Conservation (phyloP, 1,140 invertebrate genomes). For the Sesamia nonagrioides region DNA sequence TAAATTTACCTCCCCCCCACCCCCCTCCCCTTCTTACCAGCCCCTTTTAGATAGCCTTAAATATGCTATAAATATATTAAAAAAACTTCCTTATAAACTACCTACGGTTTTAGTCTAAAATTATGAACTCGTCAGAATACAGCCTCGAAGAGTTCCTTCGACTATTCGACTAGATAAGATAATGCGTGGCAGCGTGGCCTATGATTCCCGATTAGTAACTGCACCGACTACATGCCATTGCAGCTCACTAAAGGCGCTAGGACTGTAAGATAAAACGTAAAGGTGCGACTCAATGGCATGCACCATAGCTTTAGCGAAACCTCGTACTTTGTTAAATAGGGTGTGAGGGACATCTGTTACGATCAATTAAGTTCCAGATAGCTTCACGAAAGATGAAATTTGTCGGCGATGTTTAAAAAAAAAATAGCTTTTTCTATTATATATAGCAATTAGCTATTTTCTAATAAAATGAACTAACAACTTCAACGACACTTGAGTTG, state of each 20-base stretch:
- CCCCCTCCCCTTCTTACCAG: too few relatives aligned
- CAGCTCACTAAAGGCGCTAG: constrained; percentile 19
- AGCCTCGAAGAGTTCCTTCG: not conserved
- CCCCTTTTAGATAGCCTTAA: too few relatives aligned
- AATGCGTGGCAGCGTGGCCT: constrained; percentile 20
- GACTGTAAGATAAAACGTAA: constrained; percentile 10
- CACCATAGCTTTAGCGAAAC: constrained; percentile 16
- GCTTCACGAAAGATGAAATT: too few relatives aligned
- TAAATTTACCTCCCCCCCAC: too few relatives aligned
- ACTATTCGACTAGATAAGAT: constrained; percentile 2
- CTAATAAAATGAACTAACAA: too few relatives aligned
- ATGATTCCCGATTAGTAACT: constrained; percentile 29
- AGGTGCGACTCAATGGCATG: constrained; percentile 21
- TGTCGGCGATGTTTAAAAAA: too few relatives aligned
- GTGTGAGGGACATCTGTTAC: too few relatives aligned
- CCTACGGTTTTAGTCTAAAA: not conserved
- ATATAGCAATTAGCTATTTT: too few relatives aligned
- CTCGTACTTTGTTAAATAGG: not conserved
- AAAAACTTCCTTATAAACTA: not conserved
- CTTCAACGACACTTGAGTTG: too few relatives aligned
- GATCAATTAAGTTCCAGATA: too few relatives aligned
- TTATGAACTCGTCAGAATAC: not conserved
- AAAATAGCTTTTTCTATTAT: too few relatives aligned
- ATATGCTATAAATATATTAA: too few relatives aligned
- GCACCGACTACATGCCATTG: constrained; percentile 19